A percentile compares a stretch with the other conserved stretches of the same genome.
Conservation (phyloP, 2,888 invertebrate genomes). For the Lithodes maja region DNA sequence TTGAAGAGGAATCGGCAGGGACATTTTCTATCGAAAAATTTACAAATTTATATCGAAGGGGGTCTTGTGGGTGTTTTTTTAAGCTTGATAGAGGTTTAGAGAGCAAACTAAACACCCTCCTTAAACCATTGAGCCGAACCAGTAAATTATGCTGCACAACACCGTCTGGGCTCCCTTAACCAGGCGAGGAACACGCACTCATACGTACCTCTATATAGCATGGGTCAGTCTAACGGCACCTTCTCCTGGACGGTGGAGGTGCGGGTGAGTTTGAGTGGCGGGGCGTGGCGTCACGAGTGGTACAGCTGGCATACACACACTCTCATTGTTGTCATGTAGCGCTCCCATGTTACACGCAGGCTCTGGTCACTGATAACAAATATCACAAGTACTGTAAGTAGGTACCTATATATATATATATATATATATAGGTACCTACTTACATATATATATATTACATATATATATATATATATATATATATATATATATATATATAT, state of each 20-base stretch:
- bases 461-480: no score
- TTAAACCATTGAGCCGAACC: neutral
- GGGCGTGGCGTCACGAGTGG: conserved; percentile 67
- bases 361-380: conserved; percentile 49
- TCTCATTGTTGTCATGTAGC: conserved; percentile 66
- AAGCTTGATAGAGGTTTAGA: no score
- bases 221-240: conserved; percentile 49
- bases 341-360: conserved; percentile 59
- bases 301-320: conserved; percentile 61
- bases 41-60: no score
- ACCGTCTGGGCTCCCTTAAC: neutral
- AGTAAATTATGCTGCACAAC: neutral
- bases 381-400: no score
- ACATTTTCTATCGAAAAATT: no score
- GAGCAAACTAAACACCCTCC: neutral
- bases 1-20: no score
- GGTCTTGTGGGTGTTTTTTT: no score
- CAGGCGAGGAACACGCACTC: no score
- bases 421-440: no score
- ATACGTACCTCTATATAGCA: conserved; percentile 35
- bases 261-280: conserved; percentile 58
- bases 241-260: conserved; percentile 63
- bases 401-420: no score
- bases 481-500: no score
- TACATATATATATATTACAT: no score